Evolutionary conservation across 1,140 invertebrate species (phyloP), one percentile per base, ranked within the genome.

Genomic region (Zophobas morio): DNA sequence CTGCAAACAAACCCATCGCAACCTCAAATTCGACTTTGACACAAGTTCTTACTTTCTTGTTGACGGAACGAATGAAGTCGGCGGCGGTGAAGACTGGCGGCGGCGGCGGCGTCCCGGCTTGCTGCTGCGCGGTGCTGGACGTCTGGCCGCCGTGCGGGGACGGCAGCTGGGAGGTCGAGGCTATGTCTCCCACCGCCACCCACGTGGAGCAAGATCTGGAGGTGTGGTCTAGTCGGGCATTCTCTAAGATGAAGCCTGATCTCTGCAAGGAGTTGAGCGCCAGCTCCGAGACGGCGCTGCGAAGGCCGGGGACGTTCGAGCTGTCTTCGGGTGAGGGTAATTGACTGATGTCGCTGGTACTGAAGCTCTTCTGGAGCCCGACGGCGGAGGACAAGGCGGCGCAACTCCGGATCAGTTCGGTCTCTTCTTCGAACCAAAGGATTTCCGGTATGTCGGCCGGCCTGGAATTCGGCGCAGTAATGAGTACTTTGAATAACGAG

Each of bases 181-280:
- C 89, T 1, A 93, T 87, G 79, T 94, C 93, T 0, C 93, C 93
- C 0, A 94, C 93, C 1, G 94, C 94, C 0, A 96, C 95, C 94
- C 95, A 96, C 0, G 94, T 96, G 70, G 94, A 95, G 84, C 94
- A 96, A 0, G 94, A 95, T 0, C 95, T 89, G 0, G 94, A 95
- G 0, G 93, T 91, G 35, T 92, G 90, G 75, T 93, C 92, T 36
- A 94, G 86, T 53, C 89, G 87, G 0, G 89, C 87, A 70, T 90
- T 88, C 77, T 91, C 88, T 42, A 91, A 81, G 8, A 91, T 82
- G 78, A 90, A 87, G 6, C 88, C 88, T 70, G 89, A 90, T 32
- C 91, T 86, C 79, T 92, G 88, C 1, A 91, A 88, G 0, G 90
- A 90, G 78, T 92, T 91, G 40, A 94, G 85, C 0, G 91, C 91